Evolutionary conservation across 2,797 vertebrate species (phyloP).

Genomic region (Balearica regulorum): DNA sequence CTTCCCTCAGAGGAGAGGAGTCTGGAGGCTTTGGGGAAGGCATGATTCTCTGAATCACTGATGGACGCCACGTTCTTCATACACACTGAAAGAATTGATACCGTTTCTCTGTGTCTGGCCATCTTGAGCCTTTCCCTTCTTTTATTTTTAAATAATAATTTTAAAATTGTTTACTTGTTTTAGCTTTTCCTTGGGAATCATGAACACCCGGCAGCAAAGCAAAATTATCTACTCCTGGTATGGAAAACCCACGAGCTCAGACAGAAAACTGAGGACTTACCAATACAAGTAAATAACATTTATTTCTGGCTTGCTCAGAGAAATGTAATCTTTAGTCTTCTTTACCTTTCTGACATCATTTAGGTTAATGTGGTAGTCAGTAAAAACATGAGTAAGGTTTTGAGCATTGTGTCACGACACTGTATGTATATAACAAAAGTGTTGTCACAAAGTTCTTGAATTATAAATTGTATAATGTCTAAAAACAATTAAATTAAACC

Average conservation of each 20-base stretch:
- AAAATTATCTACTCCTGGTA: constrained; percentile 77
- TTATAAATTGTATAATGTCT: not conserved
- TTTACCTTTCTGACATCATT: not conserved
- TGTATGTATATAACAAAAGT: not conserved
- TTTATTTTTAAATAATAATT: not conserved
- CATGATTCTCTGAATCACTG: fast-evolving
- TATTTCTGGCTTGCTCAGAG: not conserved
- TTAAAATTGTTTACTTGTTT: not conserved
- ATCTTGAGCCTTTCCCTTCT: fast-evolving
- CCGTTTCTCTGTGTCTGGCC: fast-evolving
- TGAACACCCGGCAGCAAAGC: constrained; percentile 77
- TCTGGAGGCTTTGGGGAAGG: not conserved
- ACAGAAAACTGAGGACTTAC: constrained; percentile 75
- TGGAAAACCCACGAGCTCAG: constrained; percentile 62
- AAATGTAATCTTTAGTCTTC: not conserved
- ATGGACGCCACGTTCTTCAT: fast-evolving
- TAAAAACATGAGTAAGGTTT: not conserved
- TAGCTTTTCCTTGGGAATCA: constrained; percentile 42
- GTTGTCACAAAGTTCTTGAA: not conserved
- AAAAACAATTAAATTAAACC: not conserved
- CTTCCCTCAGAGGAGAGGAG: no score
- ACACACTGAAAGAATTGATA: fast-evolving
- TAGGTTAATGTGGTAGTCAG: not conserved
- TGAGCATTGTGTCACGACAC: fast-evolving
- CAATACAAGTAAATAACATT: constrained; percentile 78